These are phyloP conservation scores for Bujurquina vittata DNA, from an alignment of 2,113 vertebrate species.

Conservation along the genomic window DNA sequence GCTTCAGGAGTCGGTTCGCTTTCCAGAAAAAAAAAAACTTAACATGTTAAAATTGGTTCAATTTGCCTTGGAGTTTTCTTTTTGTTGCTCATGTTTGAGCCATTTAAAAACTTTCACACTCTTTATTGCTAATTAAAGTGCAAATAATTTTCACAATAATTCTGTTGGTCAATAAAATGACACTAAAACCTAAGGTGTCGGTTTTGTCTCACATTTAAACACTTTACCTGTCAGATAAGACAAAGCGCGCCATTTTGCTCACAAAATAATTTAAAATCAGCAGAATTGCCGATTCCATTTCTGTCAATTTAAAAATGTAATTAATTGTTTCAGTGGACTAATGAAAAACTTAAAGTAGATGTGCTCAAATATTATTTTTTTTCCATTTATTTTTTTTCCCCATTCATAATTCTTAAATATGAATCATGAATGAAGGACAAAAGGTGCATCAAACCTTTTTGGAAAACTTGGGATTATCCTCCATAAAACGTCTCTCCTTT, in stretches of 20 bases:
- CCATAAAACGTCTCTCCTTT: constrained; percentile 84
- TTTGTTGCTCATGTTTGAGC: background rate
- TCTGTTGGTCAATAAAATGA: no score
- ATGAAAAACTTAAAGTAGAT: background rate
- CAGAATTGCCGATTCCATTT: background rate
- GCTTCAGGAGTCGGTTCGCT: background rate
- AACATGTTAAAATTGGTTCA: background rate
- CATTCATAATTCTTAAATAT: background rate
- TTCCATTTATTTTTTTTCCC: background rate
- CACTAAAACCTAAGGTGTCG: background rate
- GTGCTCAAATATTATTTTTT: rapidly evolving
- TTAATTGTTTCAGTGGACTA: no score
- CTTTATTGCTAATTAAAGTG: background rate
- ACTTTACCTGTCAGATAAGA: background rate
- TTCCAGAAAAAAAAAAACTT: background rate
- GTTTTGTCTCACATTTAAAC: background rate
- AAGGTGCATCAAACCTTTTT: constrained; percentile 88
- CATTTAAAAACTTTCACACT: background rate
- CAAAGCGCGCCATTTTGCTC: background rate
- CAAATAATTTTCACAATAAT: background rate
- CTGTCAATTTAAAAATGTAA: background rate
- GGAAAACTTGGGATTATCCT: constrained; percentile 93
- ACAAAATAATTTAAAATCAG: background rate
- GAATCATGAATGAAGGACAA: background rate
- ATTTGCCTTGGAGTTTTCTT: background rate